Conservation (phyloP, 2,888 invertebrate species). For the Antheraea yamamai region DNA sequence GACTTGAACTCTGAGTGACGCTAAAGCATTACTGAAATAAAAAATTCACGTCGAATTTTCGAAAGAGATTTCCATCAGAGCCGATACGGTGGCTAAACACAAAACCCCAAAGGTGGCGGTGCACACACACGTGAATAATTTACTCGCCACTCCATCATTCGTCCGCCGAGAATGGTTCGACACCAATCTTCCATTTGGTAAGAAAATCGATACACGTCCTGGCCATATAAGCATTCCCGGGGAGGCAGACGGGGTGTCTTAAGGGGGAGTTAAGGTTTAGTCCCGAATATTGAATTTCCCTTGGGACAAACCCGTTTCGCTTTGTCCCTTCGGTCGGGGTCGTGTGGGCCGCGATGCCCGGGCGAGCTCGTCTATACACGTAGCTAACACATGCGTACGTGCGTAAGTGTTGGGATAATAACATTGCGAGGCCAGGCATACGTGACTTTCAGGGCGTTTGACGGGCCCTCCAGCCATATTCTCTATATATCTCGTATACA, state of each 20-base stretch:
- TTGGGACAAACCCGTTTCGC: constrained; percentile 83
- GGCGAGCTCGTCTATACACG: constrained; percentile 58
- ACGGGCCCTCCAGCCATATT: constrained; percentile 70
- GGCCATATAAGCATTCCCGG: constrained; percentile 83
- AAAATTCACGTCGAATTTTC: constrained; percentile 72
- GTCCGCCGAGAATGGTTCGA: constrained; percentile 79
- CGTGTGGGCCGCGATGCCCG: constrained; percentile 79
- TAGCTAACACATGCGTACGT: constrained; percentile 53
- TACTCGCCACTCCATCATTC: constrained; percentile 77
- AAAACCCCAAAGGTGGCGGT: constrained; percentile 59
- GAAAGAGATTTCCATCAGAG: constrained; percentile 67
- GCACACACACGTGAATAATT: constrained; percentile 70
- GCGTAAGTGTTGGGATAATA: constrained; percentile 79
- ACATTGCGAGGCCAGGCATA: constrained; percentile 77
- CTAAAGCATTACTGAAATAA: constrained; percentile 75
- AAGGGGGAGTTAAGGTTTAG: constrained; percentile 82
- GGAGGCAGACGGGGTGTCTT: constrained; percentile 79
- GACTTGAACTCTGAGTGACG: constrained; percentile 49
- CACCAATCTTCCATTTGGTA: constrained; percentile 83
- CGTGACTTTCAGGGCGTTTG: constrained; percentile 78
- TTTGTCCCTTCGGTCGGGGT: constrained; percentile 81
- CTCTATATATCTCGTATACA: constrained; percentile 47
- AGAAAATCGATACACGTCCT: constrained; percentile 82
- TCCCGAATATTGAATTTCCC: constrained; percentile 84
- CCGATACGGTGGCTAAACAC: constrained; percentile 73